A percentile compares a stretch with the other conserved stretches of the same genome.
These are phyloP conservation scores for Pungitius pungitius DNA, from an alignment of 2,113 vertebrate genomes.

Conservation along the genomic window DNA sequence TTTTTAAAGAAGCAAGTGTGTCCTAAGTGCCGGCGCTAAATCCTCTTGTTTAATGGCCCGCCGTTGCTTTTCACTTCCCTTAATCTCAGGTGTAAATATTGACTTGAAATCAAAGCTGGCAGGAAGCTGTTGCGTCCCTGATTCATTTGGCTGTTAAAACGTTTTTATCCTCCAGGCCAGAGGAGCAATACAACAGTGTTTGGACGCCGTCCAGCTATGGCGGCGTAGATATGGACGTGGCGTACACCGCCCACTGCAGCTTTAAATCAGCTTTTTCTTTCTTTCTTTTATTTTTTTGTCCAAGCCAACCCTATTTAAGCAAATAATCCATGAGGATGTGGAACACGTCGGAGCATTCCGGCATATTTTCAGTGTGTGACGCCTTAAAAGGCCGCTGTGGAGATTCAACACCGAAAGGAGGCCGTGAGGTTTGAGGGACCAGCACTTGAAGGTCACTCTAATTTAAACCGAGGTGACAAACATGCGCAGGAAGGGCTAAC, in stretches of 20 bases:
- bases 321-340: background rate
- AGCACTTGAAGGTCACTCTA: constrained; percentile 10
- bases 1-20: constrained; percentile 23
- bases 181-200: constrained; percentile 24
- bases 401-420: background rate
- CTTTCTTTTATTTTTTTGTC: no score
- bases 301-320: background rate
- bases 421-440: background rate
- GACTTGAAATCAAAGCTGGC: constrained; percentile 74
- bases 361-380: background rate
- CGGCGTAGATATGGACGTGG: constrained; percentile 36
- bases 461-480: background rate
- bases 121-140: constrained; percentile 60
- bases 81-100: constrained; percentile 72
- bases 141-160: constrained; percentile 72
- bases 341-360: background rate
- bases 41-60: constrained; percentile 51
- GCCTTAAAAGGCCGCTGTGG: background rate
- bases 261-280: no score
- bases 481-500: constrained; percentile 29
- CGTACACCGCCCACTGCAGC: background rate
- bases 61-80: constrained; percentile 54
- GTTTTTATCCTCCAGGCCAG: constrained; percentile 49
- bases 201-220: constrained; percentile 47
- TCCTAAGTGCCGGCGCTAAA: constrained; percentile 39